Percentiles rank a stretch among this genome's conserved stretches.
Evolutionary conservation across 1,140 invertebrate species (phyloP).

Genomic region (Bombus pyrosoma): DNA sequence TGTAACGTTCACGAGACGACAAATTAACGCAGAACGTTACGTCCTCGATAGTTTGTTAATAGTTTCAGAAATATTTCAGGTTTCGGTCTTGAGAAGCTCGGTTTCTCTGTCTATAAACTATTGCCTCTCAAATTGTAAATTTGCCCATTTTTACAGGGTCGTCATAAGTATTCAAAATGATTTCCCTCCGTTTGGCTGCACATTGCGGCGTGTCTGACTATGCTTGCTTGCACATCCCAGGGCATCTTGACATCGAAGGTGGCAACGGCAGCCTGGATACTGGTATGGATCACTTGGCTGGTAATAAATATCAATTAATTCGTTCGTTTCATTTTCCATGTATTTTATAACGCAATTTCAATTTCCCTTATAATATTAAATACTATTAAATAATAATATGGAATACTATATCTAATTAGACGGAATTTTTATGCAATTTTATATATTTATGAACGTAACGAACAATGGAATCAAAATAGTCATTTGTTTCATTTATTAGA

Average conservation of each 20-base stretch:
- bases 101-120: background rate
- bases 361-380: no score
- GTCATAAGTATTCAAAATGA: conserved; percentile 35
- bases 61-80: background rate
- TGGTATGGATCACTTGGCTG: conserved; percentile 19
- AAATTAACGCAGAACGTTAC: no score
- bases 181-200: background rate
- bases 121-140: background rate
- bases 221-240: background rate
- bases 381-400: no score
- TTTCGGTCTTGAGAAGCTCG: background rate
- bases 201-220: conserved; percentile 15
- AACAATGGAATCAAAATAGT: no score
- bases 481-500: no score
- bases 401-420: no score
- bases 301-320: conserved; percentile 11
- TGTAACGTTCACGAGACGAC: no score
- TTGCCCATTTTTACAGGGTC: background rate
- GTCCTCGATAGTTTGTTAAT: no score
- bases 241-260: conserved; percentile 29
- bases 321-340: background rate
- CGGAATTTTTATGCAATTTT: no score
- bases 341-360: background rate
- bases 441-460: no score
- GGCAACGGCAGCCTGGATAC: conserved; percentile 19